These are phyloP conservation scores for Ageneiosus marmoratus DNA, from an alignment of 2,113 vertebrate species.

Conservation along the genomic window DNA sequence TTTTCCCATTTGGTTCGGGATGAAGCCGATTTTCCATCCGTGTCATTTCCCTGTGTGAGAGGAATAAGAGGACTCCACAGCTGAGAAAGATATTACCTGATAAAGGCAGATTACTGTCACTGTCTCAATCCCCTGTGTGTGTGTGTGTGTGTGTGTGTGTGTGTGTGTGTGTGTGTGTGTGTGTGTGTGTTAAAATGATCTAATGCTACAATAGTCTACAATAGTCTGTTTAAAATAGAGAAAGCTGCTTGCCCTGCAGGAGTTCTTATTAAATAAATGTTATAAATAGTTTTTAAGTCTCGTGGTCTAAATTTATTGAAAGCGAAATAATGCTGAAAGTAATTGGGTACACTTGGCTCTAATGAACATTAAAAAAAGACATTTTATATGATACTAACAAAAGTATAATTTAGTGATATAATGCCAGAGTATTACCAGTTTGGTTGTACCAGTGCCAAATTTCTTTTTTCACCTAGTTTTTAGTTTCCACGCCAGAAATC, in stretches of 20 bases:
- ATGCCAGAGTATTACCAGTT: neutral
- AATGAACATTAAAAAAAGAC: neutral
- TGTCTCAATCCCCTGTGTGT: neutral
- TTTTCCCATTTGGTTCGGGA: constrained; percentile 21
- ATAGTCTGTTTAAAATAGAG: neutral
- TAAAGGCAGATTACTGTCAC: neutral
- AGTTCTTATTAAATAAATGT: constrained; percentile 6
- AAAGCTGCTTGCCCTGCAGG: constrained; percentile 9
- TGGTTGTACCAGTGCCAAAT: neutral
- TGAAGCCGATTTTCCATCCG: constrained; percentile 39
- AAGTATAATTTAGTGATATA: neutral
- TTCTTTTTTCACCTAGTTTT: neutral
- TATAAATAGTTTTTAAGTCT: neutral
- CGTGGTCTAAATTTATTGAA: neutral
- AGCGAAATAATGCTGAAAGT: neutral
- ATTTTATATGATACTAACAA: neutral
- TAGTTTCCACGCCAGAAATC: neutral
- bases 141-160: constrained; percentile 1
- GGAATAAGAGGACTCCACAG: constrained; percentile 26
- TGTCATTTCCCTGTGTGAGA: constrained; percentile 25
- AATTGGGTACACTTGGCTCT: neutral
- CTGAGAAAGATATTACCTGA: constrained; percentile 43
- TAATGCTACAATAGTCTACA: neutral
- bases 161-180: neutral
- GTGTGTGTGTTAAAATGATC: neutral